Percentiles rank a stretch among this genome's conserved stretches.
phyloP scores from a whole-genome alignment of 2,888 invertebrate genomes.

The Drosophila basisetae region DNA sequence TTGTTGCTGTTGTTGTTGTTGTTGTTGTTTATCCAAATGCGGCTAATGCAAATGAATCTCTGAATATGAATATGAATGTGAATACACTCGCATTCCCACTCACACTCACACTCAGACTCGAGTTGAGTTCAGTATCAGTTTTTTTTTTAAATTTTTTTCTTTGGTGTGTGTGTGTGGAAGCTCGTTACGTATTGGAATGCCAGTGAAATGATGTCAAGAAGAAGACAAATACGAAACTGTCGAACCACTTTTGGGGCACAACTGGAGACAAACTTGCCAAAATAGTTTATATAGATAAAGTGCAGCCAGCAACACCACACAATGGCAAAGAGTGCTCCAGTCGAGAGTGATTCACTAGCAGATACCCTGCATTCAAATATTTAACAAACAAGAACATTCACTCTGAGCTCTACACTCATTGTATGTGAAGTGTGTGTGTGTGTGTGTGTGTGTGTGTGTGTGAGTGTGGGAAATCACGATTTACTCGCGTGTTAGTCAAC shows the following conservation, averaged over 20 bases:
- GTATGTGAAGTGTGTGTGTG: not conserved
- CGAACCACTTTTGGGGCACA: not conserved
- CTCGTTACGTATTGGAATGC: slow-evolving; percentile 68
- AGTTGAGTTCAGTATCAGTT: not conserved
- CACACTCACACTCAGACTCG: not conserved
- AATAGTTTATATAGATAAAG: not conserved
- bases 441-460: not conserved
- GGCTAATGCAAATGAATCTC: slow-evolving; percentile 57
- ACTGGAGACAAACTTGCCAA: not conserved
- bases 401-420: not conserved
- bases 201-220: slow-evolving; percentile 62
- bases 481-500: not conserved
- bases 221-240: not conserved
- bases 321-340: not conserved
- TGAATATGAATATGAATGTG: slow-evolving; percentile 40
- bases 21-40: slow-evolving; percentile 33
- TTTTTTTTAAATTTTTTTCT: not conserved
- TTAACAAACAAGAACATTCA: not conserved
- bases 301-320: not conserved
- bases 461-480: not conserved
- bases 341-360: not conserved
- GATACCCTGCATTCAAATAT: not conserved
- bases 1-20: slow-evolving; percentile 8
- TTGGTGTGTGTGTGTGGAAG: not conserved
- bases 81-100: slow-evolving; percentile 2